Percentiles rank a stretch among this genome's conserved stretches.
Conservation (phyloP, 1,140 invertebrate species). For the Drosophila malerkotliana region DNA sequence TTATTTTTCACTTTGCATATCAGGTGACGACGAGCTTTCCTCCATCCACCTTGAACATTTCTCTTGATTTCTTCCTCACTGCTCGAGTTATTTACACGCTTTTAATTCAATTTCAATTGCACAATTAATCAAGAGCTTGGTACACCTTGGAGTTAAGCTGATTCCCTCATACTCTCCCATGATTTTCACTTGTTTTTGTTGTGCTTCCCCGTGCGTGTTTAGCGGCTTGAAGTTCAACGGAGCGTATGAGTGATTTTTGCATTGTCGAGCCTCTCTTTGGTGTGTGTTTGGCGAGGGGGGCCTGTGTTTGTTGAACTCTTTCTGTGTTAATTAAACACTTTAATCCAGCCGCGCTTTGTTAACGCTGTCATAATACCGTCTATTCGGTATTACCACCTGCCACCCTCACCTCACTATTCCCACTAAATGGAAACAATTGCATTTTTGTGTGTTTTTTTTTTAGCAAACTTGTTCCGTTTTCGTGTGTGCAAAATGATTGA, state of each 20-base stretch:
- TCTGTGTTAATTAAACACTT: conserved; percentile 81
- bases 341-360: conserved; percentile 73
- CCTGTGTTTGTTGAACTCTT: conserved; percentile 71
- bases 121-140: conserved; percentile 78
- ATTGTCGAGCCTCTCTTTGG: conserved; percentile 48
- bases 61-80: conserved; percentile 32
- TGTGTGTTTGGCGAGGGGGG: not conserved
- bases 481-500: conserved; percentile 73
- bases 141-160: conserved; percentile 57
- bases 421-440: conserved; percentile 57
- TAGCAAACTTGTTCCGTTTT: conserved; percentile 62
- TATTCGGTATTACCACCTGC: not conserved
- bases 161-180: conserved; percentile 5
- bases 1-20: conserved; percentile 21
- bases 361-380: conserved; percentile 68
- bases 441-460: conserved; percentile 70
- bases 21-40: conserved; percentile 30
- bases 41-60: conserved; percentile 30
- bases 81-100: conserved; percentile 61
- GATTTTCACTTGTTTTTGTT: not conserved
- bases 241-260: conserved; percentile 76
- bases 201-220: conserved; percentile 64
- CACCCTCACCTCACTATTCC: conserved; percentile 6
- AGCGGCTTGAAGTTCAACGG: conserved; percentile 60
- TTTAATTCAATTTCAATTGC: conserved; percentile 79